Conservation (phyloP, 1,140 invertebrate genomes). For the Notospermus geniculatus region DNA sequence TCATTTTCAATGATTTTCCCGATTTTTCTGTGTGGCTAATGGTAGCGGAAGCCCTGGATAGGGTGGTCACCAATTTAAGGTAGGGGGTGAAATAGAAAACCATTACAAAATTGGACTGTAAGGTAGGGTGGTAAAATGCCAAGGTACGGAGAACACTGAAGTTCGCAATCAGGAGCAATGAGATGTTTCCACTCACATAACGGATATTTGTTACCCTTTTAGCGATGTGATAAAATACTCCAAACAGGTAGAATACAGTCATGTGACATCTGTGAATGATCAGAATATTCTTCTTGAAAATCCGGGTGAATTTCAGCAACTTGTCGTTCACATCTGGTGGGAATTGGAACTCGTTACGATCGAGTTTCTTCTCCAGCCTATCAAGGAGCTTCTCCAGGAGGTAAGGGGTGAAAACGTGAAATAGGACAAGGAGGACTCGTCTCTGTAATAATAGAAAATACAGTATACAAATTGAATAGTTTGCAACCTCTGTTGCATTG, state of each 20-base stretch:
- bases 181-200: conserved; percentile 72
- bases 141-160: too few species aligned
- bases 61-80: too few species aligned
- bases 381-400: conserved; percentile 55
- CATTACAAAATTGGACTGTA: too few species aligned
- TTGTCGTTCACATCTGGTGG: conserved; percentile 27
- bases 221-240: conserved; percentile 70
- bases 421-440: conserved; percentile 41
- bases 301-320: conserved; percentile 34
- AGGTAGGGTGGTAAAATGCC: too few species aligned
- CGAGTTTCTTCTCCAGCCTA: conserved; percentile 32
- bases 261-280: conserved; percentile 68
- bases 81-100: too few species aligned
- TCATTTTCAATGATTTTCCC: too few species aligned
- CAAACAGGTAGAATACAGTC: conserved; percentile 70
- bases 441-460: conserved; percentile 33
- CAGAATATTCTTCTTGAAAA: conserved; percentile 26
- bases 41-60: too few species aligned
- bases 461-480: too few species aligned
- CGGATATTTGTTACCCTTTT: conserved; percentile 69
- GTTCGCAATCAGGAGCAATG: too few species aligned
- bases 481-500: too few species aligned
- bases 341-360: conserved; percentile 15
- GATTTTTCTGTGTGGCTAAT: too few species aligned
- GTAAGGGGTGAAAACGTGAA: conserved; percentile 61